Evolutionary conservation across 2,888 invertebrate species (phyloP), one percentile per base, ranked within the genome.

Genomic region (Blastobasis lacticolella): DNA sequence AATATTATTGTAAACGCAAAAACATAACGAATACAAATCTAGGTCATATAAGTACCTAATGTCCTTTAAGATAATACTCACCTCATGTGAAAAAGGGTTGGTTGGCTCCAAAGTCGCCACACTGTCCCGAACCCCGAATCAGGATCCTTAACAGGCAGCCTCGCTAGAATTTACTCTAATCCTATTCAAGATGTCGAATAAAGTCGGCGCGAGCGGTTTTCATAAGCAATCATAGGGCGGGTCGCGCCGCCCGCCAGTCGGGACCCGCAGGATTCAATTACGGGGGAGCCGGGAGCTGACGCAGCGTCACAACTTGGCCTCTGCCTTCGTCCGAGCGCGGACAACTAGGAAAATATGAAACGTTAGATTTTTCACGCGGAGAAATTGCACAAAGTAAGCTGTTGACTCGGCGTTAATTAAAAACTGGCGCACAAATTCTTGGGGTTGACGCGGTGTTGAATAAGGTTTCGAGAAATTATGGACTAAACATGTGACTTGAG

Each of bases 191-290:
- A 57, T 57, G 51, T 46, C 52, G 54, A 54, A 57, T 55, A 57
- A 58, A 60, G 57, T 62, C 59, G 46, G 56, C 58, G 57, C 58
- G 50, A 55, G 60, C 63, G 61, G 60, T 63, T 64, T 65, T 73
- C 68, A 66, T 67, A 75, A 73, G 69, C 69, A 67, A 65, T 67
- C 62, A 66, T 61, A 49, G 54, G 58, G 56, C 56, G 57, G 56
- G 57, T 52, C 54, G 58, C 57, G 51, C 58, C 51, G 57, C 23
- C 23, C 23, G 56, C 59, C 59, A 59, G 59, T 57, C 56, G 61
- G 23, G 69, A 74, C 73, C 74, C 78, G 55, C 73, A 75, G 73
- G 75, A 80, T 79, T 79, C 78, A 79, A 80, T 81, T 80, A 79
- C 70, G 55, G 56, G 23, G 23, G 23, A 23, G 23, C 23, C 23